Base-by-base conservation (phyloP, 2,888 invertebrate genomes). In the Ormyrus rosae region DNA sequence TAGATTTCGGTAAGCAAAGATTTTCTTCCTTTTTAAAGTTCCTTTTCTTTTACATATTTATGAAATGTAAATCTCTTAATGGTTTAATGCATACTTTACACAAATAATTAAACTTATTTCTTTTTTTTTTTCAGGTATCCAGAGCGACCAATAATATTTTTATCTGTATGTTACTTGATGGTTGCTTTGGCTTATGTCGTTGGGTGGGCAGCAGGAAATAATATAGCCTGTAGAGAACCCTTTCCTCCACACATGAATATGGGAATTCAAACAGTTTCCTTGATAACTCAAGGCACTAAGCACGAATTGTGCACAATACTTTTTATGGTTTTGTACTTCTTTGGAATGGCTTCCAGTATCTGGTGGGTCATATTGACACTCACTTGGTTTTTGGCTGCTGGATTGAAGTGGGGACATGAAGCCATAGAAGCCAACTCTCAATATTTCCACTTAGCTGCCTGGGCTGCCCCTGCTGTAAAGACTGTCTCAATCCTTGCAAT, bases 361-460 rank as follows among this genome's bases (percentile, higher is more conserved):
- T 98, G 99, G 98, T 99, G 98, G 98, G 98, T 98, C 73, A 95
- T 98, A 86, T 92, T 99, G 87, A 98, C 98, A 19, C 93, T 99
- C 83, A 98, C 98, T 76, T 99, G 98, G 98, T 98, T 98, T 91
- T 92, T 99, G 88, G 97, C 98, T 61, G 98, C 98, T 81, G 98
- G 98, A 53, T 93, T 98, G 80, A 98, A 98, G 92, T 99, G 98
- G 98, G 98, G 98, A 64, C 98, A 98, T 91, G 99, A 99, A 92
- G 98, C 98, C 56, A 98, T 99, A 88, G 98, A 98, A 92, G 97
- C 97, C 74, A 97, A 98, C 91, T 98, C 98, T 10, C 97, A 98
- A 91, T 97, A 98, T 91, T 99, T 99, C 91, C 99, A 99, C 93
- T 93, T 98, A 86, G 96, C 96, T 78, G 98, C 98, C n/a, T 99